Evolutionary conservation across 2,888 invertebrate species (phyloP), one percentile per base, ranked within the genome.

Genomic region (Drosophila anomelani): DNA sequence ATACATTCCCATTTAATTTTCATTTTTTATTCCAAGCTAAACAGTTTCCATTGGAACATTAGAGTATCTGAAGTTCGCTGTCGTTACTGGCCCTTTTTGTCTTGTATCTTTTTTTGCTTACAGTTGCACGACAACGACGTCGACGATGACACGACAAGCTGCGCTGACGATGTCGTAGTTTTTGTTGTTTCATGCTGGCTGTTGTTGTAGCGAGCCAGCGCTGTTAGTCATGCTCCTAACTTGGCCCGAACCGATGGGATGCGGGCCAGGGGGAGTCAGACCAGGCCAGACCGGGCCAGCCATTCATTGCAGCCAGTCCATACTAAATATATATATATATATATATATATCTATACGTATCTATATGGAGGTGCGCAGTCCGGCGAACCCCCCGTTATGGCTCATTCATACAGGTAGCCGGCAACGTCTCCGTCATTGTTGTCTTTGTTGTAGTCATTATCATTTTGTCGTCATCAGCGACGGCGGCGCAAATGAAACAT

Each of bases 401-500:
- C 85, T 74, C 88, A 89, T 89, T 85, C 89, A 89, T 82, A 82
- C 85, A 82, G 88, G 88, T 85, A 85, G 85, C 64, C 53, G 61
- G 54, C 68, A 66, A 43, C 62, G 75, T 59, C 62, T 69, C 57
- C 58, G 72, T 53, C 57, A 68, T 59, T 46, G 78, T 58, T 60
- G 80, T 61, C 51, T 76, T 74, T 74, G 57, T 51, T 51, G 54
- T 57, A 76, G 84, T 88, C 87, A 86, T 84, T 88, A 84, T 88
- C 88, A 88, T 84, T 88, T 84, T 88, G 84, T 84, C 88, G 88
- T 84, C 84, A 86, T 88, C 84, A 79, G 70, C 88, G 75, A 80
- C 72, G 85, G 77, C 85, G 84, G 87, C 89, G 85, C 88, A 87
- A 85, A 85, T 89, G 88, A 87, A 89, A 89, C 89, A 87, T 87